Evolutionary conservation across 1,140 invertebrate genomes (phyloP).

Genomic region (Drosophila santomea): DNA sequence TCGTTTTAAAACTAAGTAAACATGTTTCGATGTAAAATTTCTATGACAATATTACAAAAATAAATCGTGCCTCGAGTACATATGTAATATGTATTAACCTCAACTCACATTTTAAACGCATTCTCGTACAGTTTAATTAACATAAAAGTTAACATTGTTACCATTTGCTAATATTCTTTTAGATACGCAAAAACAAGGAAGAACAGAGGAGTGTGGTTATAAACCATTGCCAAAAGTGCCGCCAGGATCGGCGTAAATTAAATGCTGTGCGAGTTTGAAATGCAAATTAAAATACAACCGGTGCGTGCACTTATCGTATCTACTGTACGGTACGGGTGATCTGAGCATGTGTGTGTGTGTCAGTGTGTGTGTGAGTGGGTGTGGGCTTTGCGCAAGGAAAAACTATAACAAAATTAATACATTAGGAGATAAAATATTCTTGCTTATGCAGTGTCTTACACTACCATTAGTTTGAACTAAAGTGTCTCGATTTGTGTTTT

Average conservation of each 20-base stretch:
- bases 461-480: conserved; percentile 82
- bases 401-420: conserved; percentile 81
- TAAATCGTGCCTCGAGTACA: conserved; percentile 58
- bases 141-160: conserved; percentile 61
- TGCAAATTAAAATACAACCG: conserved; percentile 73
- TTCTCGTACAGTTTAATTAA: conserved; percentile 50
- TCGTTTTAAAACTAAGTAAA: conserved; percentile 77
- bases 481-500: conserved; percentile 75
- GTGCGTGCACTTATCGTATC: conserved; percentile 63
- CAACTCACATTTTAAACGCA: conserved; percentile 64
- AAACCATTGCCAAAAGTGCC: conserved; percentile 35
- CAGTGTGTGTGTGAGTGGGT: conserved; percentile 18
- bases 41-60: conserved; percentile 64
- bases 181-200: conserved; percentile 18
- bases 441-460: conserved; percentile 82
- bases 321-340: conserved; percentile 54
- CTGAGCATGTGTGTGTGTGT: conserved; percentile 37
- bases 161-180: conserved; percentile 54
- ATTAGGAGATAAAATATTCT: conserved; percentile 79
- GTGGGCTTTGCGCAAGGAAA: conserved; percentile 55
- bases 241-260: conserved; percentile 21
- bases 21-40: conserved; percentile 71
- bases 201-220: conserved; percentile 12
- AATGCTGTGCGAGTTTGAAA: conserved; percentile 74
- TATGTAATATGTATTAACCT: conserved; percentile 52